phyloP scores from a whole-genome alignment of 2,888 invertebrate genomes.

The Campoplex nolae region DNA sequence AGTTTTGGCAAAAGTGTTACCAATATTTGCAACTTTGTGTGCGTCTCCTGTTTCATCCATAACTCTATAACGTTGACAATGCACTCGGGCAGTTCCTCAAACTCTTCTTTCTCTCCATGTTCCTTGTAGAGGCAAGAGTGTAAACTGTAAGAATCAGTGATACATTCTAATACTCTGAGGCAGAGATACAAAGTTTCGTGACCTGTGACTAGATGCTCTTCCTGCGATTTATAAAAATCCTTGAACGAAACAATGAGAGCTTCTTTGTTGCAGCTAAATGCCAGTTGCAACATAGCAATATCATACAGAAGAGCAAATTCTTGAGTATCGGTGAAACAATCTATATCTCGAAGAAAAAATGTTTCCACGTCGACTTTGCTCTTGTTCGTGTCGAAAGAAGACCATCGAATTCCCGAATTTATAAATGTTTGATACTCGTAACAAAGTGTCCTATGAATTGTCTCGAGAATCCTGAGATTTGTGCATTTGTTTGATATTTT shows the following conservation, averaged over 20 bases:
- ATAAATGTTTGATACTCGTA: slow-evolving; percentile 73
- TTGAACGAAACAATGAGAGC: slow-evolving; percentile 67
- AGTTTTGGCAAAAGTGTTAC: slow-evolving; percentile 75
- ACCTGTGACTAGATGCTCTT: slow-evolving; percentile 16
- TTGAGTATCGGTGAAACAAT: neutral
- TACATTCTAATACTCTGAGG: slow-evolving; percentile 73
- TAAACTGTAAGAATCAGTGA: slow-evolving; percentile 73
- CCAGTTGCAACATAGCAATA: slow-evolving; percentile 73
- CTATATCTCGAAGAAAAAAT: slow-evolving; percentile 8
- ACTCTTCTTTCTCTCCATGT: neutral
- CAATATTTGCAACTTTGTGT: slow-evolving; percentile 74
- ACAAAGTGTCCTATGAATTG: slow-evolving; percentile 73
- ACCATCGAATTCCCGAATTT: neutral
- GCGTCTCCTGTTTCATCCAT: slow-evolving; percentile 71
- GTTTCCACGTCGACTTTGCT: slow-evolving; percentile 38
- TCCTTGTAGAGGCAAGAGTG: slow-evolving; percentile 57
- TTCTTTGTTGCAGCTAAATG: slow-evolving; percentile 67
- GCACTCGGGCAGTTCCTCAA: neutral
- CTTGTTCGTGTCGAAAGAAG: neutral
- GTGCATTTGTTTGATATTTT: slow-evolving; percentile 61
- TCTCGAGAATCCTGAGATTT: slow-evolving; percentile 68
- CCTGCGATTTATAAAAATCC: slow-evolving; percentile 65
- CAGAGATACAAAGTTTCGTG: slow-evolving; percentile 60
- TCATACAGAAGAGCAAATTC: slow-evolving; percentile 73
- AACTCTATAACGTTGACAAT: slow-evolving; percentile 65